Percentiles rank a stretch among this genome's conserved stretches.
Evolutionary conservation across 2,888 invertebrate species (phyloP).

Genomic region (Epirrhoe tristata): DNA sequence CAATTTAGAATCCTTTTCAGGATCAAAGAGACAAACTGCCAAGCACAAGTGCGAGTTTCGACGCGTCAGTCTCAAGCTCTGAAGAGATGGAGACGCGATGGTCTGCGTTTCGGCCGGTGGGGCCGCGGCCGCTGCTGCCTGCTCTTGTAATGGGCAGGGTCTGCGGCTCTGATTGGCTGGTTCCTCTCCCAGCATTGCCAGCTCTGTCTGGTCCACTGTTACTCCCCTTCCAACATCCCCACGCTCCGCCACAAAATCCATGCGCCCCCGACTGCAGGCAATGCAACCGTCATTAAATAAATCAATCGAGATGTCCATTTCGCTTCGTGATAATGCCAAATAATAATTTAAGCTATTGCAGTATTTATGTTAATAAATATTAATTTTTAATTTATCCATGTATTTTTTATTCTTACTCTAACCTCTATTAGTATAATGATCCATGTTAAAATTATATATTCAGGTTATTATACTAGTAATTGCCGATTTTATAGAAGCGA

Average conservation of each 20-base stretch:
- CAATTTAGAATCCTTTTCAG: constrained; percentile 47
- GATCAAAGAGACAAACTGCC: constrained; percentile 66
- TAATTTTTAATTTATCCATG: neutral
- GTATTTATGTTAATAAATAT: constrained; percentile 38
- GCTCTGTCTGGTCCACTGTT: constrained; percentile 71
- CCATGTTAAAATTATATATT: no score
- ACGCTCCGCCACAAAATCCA: constrained; percentile 63
- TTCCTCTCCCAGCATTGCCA: constrained; percentile 76
- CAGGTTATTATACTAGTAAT: no score
- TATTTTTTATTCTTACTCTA: neutral
- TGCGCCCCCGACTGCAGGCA: constrained; percentile 80
- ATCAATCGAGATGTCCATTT: neutral
- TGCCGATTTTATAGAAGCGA: no score
- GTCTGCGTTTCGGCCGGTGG: constrained; percentile 82
- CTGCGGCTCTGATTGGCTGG: constrained; percentile 81
- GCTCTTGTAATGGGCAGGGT: constrained; percentile 82
- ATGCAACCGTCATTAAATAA: constrained; percentile 69
- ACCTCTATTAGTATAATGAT: neutral
- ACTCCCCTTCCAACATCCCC: constrained; percentile 75
- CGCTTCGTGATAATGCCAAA: constrained; percentile 31
- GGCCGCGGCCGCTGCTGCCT: constrained; percentile 76
- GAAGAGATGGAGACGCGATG: constrained; percentile 71
- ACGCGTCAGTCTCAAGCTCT: constrained; percentile 71
- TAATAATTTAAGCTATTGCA: constrained; percentile 42
- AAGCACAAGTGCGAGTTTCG: constrained; percentile 57